Percentiles rank a stretch among this genome's conserved stretches.
phyloP scores from a whole-genome alignment of 1,140 invertebrate genomes.

The Scaptomyza hsui region DNA sequence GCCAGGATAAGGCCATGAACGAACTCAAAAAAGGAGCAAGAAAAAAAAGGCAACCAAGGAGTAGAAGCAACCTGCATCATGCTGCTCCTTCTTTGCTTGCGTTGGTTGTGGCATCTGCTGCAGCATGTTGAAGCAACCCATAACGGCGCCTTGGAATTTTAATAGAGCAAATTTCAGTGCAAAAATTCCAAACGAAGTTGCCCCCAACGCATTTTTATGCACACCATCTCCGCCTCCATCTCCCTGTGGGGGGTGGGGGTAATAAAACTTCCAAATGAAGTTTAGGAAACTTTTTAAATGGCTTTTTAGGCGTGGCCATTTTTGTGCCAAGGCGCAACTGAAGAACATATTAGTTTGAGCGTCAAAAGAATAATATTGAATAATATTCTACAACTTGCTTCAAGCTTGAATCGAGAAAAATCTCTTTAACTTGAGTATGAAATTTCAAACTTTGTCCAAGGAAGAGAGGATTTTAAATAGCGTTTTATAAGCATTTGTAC shows the following conservation, averaged over 20 bases:
- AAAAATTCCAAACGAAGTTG: conserved; percentile 34
- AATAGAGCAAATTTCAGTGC: conserved; percentile 78
- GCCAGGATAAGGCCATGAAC: conserved; percentile 52
- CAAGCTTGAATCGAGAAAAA: neutral
- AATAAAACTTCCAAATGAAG: conserved; percentile 82
- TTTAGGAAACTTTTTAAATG: conserved; percentile 81
- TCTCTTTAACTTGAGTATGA: neutral
- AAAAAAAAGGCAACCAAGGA: conserved; percentile 19
- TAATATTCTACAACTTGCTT: neutral
- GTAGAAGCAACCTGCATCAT: conserved; percentile 57
- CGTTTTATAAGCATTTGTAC: conserved; percentile 13
- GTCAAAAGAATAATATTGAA: neutral
- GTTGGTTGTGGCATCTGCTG: conserved; percentile 56
- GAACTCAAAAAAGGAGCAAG: neutral
- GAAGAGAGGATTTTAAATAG: conserved; percentile 32
- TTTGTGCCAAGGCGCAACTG: neutral
- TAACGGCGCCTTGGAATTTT: conserved; percentile 70
- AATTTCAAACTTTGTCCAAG: conserved; percentile 9
- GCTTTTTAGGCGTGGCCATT: conserved; percentile 41
- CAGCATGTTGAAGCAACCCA: conserved; percentile 50
- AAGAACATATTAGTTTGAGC: conserved; percentile 7
- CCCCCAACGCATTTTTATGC: conserved; percentile 19
- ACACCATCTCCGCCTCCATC: conserved; percentile 4
- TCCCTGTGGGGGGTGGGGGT: conserved; percentile 45
- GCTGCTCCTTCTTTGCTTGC: conserved; percentile 21